These are phyloP conservation scores for Grallaria varia DNA, from an alignment of 2,113 vertebrate genomes.

Conservation along the genomic window DNA sequence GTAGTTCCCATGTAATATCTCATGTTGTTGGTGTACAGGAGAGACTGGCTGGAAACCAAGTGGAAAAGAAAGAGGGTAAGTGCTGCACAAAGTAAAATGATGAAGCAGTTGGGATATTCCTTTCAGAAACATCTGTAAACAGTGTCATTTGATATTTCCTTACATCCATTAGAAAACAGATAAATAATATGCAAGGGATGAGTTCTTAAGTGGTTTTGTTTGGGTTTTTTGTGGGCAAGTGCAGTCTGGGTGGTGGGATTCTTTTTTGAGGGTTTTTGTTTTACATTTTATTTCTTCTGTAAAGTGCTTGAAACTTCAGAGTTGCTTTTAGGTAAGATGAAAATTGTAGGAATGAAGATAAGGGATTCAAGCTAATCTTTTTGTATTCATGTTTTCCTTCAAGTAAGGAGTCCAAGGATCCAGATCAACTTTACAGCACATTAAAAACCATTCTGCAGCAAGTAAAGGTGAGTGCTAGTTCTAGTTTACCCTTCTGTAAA, in stretches of 20 bases:
- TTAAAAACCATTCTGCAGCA: constrained; percentile 95
- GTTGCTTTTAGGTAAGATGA: background rate
- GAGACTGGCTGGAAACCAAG: constrained; percentile 98
- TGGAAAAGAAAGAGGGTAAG: constrained; percentile 87
- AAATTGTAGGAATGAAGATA: background rate
- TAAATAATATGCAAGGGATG: background rate
- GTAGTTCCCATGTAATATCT: constrained; percentile 67
- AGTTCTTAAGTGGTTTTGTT: background rate
- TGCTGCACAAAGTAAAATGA: background rate
- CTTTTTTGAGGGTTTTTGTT: background rate
- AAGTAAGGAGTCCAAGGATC: constrained; percentile 96
- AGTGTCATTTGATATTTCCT: background rate
- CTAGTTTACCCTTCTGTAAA: background rate
- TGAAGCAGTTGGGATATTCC: background rate
- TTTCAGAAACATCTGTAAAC: background rate
- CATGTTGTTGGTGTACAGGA: constrained; percentile 80
- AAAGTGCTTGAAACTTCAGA: background rate
- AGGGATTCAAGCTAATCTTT: constrained; percentile 12
- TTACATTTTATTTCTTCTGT: background rate
- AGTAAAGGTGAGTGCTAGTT: constrained; percentile 86
- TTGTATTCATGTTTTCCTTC: constrained; percentile 60
- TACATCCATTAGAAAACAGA: background rate
- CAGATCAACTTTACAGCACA: constrained; percentile 92
- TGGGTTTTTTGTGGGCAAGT: background rate
- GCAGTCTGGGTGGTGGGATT: background rate